Percentiles rank a stretch among this genome's conserved stretches.
phyloP scores from a whole-genome alignment of 2,113 vertebrate genomes.

The Ibidorhyncha struthersii region DNA sequence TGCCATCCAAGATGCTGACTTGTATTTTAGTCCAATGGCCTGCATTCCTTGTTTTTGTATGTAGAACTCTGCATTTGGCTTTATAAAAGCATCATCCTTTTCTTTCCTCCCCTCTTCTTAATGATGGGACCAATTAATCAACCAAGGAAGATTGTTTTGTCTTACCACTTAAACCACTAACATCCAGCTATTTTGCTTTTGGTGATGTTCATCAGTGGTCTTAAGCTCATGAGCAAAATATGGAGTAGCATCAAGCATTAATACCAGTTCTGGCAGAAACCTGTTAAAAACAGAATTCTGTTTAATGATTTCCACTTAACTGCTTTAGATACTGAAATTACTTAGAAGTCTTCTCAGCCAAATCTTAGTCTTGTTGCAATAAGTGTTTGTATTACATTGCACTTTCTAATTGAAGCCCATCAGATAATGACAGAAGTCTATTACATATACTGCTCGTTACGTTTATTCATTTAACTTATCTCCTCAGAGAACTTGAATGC shows the following conservation, averaged over 20 bases:
- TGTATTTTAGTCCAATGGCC: no score
- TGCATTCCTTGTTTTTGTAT: no score
- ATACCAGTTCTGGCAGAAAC: neutral
- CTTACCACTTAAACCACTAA: neutral
- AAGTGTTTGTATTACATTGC: neutral
- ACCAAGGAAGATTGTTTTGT: neutral
- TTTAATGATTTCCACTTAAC: neutral
- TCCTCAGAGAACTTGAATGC: neutral
- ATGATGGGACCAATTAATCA: neutral
- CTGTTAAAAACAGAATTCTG: neutral
- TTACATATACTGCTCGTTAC: neutral
- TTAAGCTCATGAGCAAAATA: neutral
- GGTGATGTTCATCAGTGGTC: neutral
- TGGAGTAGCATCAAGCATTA: neutral
- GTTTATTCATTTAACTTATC: neutral
- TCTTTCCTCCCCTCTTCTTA: no score
- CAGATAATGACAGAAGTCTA: neutral
- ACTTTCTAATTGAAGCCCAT: neutral
- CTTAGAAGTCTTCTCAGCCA: neutral
- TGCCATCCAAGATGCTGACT: no score
- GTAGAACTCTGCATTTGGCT: no score
- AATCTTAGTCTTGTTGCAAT: neutral
- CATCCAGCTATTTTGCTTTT: neutral
- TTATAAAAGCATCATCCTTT: no score
- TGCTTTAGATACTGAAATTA: neutral